These are phyloP conservation scores for Ceramica pisi DNA, from an alignment of 2,888 invertebrate genomes.

Conservation along the genomic window DNA sequence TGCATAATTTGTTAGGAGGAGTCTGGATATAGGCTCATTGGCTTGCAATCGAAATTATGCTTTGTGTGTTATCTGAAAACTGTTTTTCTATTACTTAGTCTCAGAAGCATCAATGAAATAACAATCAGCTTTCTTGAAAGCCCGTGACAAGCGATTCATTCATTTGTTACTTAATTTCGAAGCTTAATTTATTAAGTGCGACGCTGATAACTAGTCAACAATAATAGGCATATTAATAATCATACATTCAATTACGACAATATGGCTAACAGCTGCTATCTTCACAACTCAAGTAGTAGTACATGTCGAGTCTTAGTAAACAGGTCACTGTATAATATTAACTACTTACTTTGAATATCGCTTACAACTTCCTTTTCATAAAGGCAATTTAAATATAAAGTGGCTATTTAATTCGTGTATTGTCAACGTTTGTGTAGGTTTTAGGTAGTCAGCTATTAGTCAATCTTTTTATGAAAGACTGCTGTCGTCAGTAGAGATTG, in stretches of 20 bases:
- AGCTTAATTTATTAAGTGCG: background rate
- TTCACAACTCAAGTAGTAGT: conserved; percentile 29
- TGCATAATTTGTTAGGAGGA: too few relatives aligned
- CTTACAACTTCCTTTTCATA: conserved; percentile 62
- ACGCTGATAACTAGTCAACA: background rate
- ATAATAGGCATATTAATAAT: conserved; percentile 21
- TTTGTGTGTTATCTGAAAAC: too few relatives aligned
- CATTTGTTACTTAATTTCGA: background rate
- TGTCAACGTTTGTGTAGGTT: conserved; percentile 42
- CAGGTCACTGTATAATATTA: conserved; percentile 62
- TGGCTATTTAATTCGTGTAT: conserved; percentile 50
- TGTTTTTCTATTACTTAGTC: too few relatives aligned
- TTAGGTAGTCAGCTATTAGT: conserved; percentile 12
- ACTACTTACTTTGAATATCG: conserved; percentile 57
- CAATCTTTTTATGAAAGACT: conserved; percentile 15
- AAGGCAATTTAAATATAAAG: conserved; percentile 61
- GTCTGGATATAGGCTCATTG: too few relatives aligned
- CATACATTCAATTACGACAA: conserved; percentile 29
- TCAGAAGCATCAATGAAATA: background rate
- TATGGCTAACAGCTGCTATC: conserved; percentile 57
- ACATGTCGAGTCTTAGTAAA: conserved; percentile 50
- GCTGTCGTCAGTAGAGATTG: background rate
- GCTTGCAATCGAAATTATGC: too few relatives aligned
- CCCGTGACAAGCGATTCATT: background rate
- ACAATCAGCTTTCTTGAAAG: background rate